Evolutionary conservation across 2,888 invertebrate species (phyloP).

Genomic region (Gymnosoma rotundatum): DNA sequence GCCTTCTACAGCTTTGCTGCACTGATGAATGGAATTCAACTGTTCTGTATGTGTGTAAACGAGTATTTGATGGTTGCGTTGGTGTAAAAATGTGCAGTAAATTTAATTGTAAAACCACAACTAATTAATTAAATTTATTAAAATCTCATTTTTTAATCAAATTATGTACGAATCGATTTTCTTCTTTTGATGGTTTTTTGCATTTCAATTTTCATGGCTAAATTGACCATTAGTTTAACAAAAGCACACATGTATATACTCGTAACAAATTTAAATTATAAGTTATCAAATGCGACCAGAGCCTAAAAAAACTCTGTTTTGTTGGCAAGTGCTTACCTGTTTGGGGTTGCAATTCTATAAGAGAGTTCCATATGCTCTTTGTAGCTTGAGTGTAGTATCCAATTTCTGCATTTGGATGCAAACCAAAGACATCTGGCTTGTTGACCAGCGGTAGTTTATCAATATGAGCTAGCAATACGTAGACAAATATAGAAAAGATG

Average conservation of each 20-base stretch:
- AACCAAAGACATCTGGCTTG: constrained; percentile 94
- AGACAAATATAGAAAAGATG: not conserved
- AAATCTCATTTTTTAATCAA: constrained; percentile 67
- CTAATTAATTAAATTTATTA: constrained; percentile 81
- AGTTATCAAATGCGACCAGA: no score
- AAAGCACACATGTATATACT: not conserved
- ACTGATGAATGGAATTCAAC: not conserved
- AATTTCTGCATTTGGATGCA: constrained; percentile 97
- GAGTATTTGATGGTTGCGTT: constrained; percentile 54
- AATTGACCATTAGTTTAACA: not conserved
- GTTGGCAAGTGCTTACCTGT: constrained; percentile 85
- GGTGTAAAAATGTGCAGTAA: constrained; percentile 76
- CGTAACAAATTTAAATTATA: no score
- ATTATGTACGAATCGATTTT: constrained; percentile 44
- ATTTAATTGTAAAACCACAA: constrained; percentile 81
- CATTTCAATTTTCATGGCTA: constrained; percentile 20
- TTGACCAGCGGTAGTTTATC: constrained; percentile 92
- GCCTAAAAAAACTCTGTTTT: not conserved
- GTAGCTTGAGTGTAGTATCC: constrained; percentile 95
- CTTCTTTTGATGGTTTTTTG: constrained; percentile 6
- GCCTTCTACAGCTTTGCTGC: not conserved
- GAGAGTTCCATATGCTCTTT: constrained; percentile 92
- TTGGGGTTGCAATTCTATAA: constrained; percentile 95
- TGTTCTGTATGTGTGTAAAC: not conserved
- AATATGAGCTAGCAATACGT: constrained; percentile 85